These are phyloP conservation scores for Perodicticus potto DNA, from an alignment of 2,797 vertebrate genomes.

Conservation along the genomic window DNA sequence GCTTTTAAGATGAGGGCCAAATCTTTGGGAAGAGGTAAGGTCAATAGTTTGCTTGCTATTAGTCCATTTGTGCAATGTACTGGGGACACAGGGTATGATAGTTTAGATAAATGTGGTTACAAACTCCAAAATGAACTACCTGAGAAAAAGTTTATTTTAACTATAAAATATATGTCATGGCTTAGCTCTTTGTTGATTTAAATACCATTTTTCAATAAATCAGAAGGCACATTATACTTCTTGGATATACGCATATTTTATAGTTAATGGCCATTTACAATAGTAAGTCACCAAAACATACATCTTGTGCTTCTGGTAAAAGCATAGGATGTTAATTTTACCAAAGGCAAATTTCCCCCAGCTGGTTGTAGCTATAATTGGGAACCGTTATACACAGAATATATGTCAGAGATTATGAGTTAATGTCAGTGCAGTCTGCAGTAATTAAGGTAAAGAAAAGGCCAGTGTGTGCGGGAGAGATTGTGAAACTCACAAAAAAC, in stretches of 20 bases:
- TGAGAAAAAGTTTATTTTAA: constrained; percentile 45
- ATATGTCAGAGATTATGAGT: background rate
- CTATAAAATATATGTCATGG: constrained; percentile 29
- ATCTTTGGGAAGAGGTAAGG: constrained; percentile 68
- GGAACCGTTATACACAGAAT: background rate
- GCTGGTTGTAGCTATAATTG: background rate
- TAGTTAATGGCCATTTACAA: background rate
- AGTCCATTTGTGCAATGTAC: constrained; percentile 37
- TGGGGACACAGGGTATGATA: background rate
- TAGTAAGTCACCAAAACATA: constrained; percentile 18
- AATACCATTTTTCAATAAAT: constrained; percentile 63
- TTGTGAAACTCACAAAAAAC: background rate
- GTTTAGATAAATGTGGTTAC: constrained; percentile 50
- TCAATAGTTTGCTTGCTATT: constrained; percentile 61
- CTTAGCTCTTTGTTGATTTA: constrained; percentile 54
- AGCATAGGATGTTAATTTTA: constrained; percentile 60
- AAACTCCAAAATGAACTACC: constrained; percentile 16
- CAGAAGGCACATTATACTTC: constrained; percentile 45
- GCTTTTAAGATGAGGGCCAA: constrained; percentile 79
- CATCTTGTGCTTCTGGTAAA: constrained; percentile 47
- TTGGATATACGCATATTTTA: constrained; percentile 43
- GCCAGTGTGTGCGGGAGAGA: background rate
- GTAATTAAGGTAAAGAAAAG: background rate
- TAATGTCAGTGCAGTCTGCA: background rate
- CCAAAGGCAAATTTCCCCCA: background rate